Conservation (phyloP, 2,113 vertebrate genomes). For the Podocnemis expansa region DNA sequence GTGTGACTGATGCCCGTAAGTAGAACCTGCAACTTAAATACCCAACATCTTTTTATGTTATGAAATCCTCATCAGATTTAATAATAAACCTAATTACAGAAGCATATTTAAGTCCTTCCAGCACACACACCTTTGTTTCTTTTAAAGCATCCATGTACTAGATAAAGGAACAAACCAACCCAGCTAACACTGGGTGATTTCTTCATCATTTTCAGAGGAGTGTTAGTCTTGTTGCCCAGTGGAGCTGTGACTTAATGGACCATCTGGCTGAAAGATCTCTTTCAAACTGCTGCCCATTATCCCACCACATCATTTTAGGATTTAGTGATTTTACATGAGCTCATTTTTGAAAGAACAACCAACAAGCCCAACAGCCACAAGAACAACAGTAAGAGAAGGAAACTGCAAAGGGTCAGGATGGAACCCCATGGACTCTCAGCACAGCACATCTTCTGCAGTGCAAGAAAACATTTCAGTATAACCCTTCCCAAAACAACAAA, state of each 20-base stretch:
- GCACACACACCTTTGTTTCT: rapidly evolving
- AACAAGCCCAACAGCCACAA: background rate
- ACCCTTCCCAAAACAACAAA: background rate
- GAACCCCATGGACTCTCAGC: background rate
- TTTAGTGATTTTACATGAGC: background rate
- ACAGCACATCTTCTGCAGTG: rapidly evolving
- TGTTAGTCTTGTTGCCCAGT: background rate
- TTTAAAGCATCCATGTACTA: rapidly evolving
- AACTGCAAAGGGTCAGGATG: background rate
- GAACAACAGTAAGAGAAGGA: background rate
- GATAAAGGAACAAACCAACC: background rate
- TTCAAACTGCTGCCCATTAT: background rate
- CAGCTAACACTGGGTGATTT: rapidly evolving
- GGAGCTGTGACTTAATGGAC: background rate
- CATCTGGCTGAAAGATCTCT: background rate
- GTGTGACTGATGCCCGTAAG: background rate
- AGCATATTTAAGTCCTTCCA: background rate
- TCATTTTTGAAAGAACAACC: background rate
- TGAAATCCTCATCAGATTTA: background rate
- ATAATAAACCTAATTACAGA: background rate
- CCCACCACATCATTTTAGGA: background rate
- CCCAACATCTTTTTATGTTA: background rate
- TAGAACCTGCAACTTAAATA: background rate
- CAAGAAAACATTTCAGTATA: background rate
- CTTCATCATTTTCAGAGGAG: background rate